phyloP scores from a whole-genome alignment of 2,113 vertebrate genomes.

The Aplodontia rufa region DNA sequence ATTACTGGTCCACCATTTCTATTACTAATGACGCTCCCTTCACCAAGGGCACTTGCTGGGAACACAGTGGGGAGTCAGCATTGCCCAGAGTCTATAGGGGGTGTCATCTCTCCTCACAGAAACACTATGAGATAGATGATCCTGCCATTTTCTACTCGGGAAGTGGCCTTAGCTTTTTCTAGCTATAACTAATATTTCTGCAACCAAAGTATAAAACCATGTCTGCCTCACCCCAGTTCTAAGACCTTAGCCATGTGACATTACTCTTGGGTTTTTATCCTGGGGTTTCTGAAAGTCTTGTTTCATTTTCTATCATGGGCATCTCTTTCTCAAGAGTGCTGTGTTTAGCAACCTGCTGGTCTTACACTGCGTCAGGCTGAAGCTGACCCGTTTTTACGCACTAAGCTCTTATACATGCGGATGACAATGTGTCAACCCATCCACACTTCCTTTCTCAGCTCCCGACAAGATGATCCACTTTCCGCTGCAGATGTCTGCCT shows the following conservation, averaged over 20 bases:
- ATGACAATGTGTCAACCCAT: neutral
- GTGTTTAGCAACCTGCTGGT: neutral
- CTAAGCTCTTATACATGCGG: neutral
- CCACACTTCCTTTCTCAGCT: neutral
- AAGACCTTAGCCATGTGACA: neutral
- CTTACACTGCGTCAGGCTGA: neutral
- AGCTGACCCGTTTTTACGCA: neutral
- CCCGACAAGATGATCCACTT: neutral
- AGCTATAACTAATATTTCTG: neutral
- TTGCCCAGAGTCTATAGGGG: neutral
- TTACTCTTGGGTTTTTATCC: neutral
- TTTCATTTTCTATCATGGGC: neutral
- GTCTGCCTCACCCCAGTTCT: neutral
- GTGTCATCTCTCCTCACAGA: neutral
- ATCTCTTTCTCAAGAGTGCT: neutral
- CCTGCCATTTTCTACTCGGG: neutral
- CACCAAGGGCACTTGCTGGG: neutral
- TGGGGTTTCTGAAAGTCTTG: neutral
- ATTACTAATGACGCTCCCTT: neutral
- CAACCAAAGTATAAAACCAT: neutral
- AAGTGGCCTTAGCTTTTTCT: neutral
- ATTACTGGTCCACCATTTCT: neutral
- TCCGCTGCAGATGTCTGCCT: neutral
- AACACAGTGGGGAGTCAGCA: no score
- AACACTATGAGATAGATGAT: neutral